Conservation (phyloP, 2,888 invertebrate genomes). For the Rhyacophila evoluta region DNA sequence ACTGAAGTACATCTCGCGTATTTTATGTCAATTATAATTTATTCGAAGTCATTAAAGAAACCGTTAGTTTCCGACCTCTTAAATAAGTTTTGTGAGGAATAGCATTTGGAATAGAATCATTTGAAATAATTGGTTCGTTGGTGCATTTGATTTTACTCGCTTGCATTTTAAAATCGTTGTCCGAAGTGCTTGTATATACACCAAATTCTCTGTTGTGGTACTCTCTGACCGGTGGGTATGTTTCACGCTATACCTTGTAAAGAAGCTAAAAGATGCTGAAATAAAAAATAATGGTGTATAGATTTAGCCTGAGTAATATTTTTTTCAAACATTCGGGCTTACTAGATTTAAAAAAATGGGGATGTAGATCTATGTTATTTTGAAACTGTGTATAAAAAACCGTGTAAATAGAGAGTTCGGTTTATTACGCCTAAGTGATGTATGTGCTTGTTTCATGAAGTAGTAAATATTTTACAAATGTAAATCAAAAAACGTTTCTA, state of each 20-base stretch:
- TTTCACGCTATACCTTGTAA: background rate
- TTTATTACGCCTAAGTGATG: no score
- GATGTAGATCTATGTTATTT: no score
- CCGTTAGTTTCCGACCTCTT: background rate
- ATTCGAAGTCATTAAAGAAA: background rate
- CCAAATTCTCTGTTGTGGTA: background rate
- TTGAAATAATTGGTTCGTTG: background rate
- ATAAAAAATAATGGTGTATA: background rate
- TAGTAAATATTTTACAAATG: no score
- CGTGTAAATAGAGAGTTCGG: no score
- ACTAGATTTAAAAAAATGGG: no score
- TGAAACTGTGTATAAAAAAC: no score
- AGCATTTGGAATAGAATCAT: background rate
- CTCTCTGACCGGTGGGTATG: no score
- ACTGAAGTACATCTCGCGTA: background rate
- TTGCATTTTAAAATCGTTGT: background rate
- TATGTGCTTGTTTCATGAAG: no score
- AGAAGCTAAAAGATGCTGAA: background rate
- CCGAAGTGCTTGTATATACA: background rate
- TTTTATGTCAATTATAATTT: background rate
- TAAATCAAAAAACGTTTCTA: no score
- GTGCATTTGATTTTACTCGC: background rate
- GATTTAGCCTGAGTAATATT: background rate
- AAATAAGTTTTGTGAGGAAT: background rate
- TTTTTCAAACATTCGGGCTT: no score